phyloP scores from a whole-genome alignment of 2,888 invertebrate genomes.

The Leptarthrus brevirostris region DNA sequence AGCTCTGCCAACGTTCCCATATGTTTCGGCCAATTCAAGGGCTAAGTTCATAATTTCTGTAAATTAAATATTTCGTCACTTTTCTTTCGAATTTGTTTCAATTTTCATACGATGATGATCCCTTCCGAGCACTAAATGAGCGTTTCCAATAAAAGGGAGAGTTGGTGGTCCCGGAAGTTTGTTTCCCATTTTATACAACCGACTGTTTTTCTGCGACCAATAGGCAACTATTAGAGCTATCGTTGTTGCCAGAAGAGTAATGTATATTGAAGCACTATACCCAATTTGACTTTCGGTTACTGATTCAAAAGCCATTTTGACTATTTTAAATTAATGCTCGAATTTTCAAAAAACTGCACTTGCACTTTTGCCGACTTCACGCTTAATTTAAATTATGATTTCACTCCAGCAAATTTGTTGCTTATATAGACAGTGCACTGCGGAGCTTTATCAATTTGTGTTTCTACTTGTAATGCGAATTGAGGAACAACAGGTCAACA shows the following conservation, averaged over 20 bases:
- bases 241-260: neutral
- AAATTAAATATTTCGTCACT: constrained; percentile 21
- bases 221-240: neutral
- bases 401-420: too few species aligned
- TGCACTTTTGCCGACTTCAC: too few species aligned
- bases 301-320: constrained; percentile 2
- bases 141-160: constrained; percentile 78
- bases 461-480: too few species aligned
- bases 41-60: constrained; percentile 72
- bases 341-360: too few species aligned
- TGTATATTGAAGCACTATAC: neutral
- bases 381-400: too few species aligned
- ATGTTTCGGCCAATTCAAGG: constrained; percentile 69
- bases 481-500: too few species aligned
- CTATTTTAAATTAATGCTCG: too few species aligned
- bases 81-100: too few species aligned
- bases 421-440: too few species aligned
- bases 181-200: constrained; percentile 72
- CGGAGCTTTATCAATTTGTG: too few species aligned
- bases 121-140: constrained; percentile 73
- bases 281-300: neutral
- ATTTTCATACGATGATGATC: constrained; percentile 71
- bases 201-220: constrained; percentile 69
- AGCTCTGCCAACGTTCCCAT: constrained; percentile 70
- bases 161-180: constrained; percentile 77